Evolutionary conservation across 2,888 invertebrate species (phyloP).

Genomic region (Drosophila neoperkinsi): DNA sequence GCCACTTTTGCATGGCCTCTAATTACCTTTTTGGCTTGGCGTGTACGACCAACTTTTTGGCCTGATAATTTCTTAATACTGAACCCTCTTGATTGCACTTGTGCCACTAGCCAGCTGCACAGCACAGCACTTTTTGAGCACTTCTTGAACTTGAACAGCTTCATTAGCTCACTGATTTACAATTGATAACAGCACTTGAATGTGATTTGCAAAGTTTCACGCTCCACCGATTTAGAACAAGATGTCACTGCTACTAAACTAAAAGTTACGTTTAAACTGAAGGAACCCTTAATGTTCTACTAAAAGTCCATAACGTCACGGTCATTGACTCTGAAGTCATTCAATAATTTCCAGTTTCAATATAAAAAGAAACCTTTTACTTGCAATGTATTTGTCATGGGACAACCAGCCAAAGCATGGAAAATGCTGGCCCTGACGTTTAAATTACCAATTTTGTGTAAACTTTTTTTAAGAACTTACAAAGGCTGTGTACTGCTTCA

Average conservation of each 20-base stretch:
- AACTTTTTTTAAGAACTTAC: constrained; percentile 17
- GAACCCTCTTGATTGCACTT: constrained; percentile 38
- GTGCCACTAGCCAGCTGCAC: constrained; percentile 8
- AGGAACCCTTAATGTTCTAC: neutral
- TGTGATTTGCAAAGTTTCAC: constrained; percentile 29
- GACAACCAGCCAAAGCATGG: neutral
- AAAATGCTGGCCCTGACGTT: constrained; percentile 13
- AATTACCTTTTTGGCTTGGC: constrained; percentile 58
- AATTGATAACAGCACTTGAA: constrained; percentile 16
- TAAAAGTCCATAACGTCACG: neutral
- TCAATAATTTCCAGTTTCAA: neutral
- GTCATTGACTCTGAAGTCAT: neutral
- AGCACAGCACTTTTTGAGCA: constrained; percentile 2
- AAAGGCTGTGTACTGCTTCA: constrained; percentile 7
- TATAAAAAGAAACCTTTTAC: neutral
- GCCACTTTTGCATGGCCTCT: constrained; percentile 58
- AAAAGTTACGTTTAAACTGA: neutral
- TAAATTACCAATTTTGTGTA: constrained; percentile 25
- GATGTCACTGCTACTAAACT: neutral
- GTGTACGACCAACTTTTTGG: constrained; percentile 52
- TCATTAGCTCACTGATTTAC: constrained; percentile 23
- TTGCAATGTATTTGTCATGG: neutral
- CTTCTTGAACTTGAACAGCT: constrained; percentile 20
- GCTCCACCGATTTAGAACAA: neutral
- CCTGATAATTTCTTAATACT: constrained; percentile 70